Evolutionary conservation across 2,797 vertebrate genomes (phyloP).

Genomic region (Xerus rutilus): DNA sequence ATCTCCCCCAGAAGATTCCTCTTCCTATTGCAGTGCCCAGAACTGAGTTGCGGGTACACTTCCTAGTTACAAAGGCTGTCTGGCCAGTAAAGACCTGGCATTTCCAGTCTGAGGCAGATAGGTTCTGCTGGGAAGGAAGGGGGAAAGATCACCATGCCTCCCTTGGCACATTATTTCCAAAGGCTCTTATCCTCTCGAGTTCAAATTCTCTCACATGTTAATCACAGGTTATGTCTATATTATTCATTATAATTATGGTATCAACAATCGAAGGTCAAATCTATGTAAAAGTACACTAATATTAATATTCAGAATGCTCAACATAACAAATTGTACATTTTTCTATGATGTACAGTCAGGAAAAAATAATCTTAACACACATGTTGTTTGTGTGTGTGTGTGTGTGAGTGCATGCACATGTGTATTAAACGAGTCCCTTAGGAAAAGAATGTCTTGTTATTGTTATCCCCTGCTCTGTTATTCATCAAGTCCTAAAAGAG

Average conservation of each 20-base stretch:
- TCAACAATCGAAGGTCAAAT: neutral
- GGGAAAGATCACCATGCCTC: neutral
- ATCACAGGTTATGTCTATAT: neutral
- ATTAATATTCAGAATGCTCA: neutral
- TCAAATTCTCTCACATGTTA: neutral
- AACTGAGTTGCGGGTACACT: neutral
- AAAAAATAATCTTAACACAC: neutral
- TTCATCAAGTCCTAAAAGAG: neutral
- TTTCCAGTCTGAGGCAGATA: neutral
- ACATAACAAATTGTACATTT: neutral
- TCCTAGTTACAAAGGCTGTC: neutral
- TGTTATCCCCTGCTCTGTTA: neutral
- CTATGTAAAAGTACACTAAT: neutral
- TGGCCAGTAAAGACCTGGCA: neutral
- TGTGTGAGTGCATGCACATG: accelerated
- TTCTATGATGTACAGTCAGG: neutral
- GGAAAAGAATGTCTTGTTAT: neutral
- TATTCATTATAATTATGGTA: neutral
- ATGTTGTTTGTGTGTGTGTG: neutral
- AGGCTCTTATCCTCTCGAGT: neutral
- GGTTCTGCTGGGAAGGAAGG: neutral
- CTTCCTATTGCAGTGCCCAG: neutral
- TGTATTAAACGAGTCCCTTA: neutral
- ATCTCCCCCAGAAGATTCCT: neutral
- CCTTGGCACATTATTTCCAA: neutral